phyloP scores from a whole-genome alignment of 2,888 invertebrate genomes.

The Drosophila neotestacea region DNA sequence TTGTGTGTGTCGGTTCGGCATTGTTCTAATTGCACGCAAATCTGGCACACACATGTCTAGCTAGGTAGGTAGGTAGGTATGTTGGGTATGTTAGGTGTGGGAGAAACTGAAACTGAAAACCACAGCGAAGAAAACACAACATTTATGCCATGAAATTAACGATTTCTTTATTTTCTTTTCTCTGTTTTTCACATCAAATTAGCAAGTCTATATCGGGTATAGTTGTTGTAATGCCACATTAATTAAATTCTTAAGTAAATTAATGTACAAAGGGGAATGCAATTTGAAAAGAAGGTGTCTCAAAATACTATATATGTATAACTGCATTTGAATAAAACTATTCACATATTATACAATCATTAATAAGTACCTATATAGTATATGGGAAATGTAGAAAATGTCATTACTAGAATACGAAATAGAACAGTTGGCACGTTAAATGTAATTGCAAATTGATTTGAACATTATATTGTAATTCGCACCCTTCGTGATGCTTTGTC shows the following conservation, averaged over 20 bases:
- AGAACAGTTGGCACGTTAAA: too few species aligned
- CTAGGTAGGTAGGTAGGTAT: not conserved
- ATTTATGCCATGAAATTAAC: slow-evolving; percentile 22
- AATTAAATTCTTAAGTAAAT: slow-evolving; percentile 21
- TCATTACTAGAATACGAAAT: too few species aligned
- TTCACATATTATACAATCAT: too few species aligned
- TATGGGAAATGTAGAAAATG: too few species aligned
- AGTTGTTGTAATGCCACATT: slow-evolving; percentile 27
- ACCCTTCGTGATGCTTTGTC: too few species aligned
- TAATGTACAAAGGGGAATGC: too few species aligned
- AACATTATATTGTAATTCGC: too few species aligned
- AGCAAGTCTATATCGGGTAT: not conserved
- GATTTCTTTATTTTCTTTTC: slow-evolving; percentile 18
- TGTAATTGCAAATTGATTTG: too few species aligned
- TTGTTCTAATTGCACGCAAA: slow-evolving; percentile 42
- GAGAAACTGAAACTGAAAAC: slow-evolving; percentile 30
- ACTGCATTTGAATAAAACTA: too few species aligned
- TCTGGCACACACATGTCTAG: slow-evolving; percentile 7
- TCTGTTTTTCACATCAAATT: slow-evolving; percentile 10
- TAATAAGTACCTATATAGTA: too few species aligned
- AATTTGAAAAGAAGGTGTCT: too few species aligned
- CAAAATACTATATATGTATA: too few species aligned
- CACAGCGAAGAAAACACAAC: slow-evolving; percentile 16
- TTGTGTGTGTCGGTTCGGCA: slow-evolving; percentile 33
- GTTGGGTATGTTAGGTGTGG: slow-evolving; percentile 9